These are phyloP conservation scores for Xylota sylvarum DNA, from an alignment of 2,888 invertebrate species.

Conservation along the genomic window DNA sequence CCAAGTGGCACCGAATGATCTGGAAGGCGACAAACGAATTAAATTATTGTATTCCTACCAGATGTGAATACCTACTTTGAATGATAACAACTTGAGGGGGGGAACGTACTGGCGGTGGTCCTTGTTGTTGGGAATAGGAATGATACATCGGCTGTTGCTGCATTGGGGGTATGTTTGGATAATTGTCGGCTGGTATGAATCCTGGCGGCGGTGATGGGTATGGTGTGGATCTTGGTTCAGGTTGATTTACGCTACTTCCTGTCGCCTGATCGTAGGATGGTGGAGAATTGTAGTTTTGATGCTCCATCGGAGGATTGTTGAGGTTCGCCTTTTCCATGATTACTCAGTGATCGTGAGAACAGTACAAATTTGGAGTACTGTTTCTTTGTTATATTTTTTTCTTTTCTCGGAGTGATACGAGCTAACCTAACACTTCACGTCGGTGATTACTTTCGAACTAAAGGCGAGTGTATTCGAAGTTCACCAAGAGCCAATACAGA, in stretches of 20 bases:
- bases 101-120: slow-evolving; percentile 26
- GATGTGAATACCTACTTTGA: slow-evolving; percentile 80
- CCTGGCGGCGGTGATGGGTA: slow-evolving; percentile 70
- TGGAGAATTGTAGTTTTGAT: slow-evolving; percentile 65
- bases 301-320: slow-evolving; percentile 38
- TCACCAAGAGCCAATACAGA: background rate
- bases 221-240: slow-evolving; percentile 26
- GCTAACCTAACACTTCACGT: background rate
- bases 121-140: slow-evolving; percentile 40
- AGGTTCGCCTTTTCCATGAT: slow-evolving; percentile 58
- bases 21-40: slow-evolving; percentile 65
- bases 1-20: slow-evolving; percentile 81
- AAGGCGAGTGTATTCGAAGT: slow-evolving; percentile 24
- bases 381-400: background rate
- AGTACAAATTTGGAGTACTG: background rate
- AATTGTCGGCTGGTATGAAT: slow-evolving; percentile 61
- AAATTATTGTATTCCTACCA: background rate
- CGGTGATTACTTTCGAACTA: slow-evolving; percentile 55
- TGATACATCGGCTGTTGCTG: slow-evolving; percentile 43
- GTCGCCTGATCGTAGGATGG: slow-evolving; percentile 83
- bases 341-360: slow-evolving; percentile 5
- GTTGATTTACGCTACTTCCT: slow-evolving; percentile 29
- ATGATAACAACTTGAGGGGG: slow-evolving; percentile 81
- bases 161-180: slow-evolving; percentile 18
- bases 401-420: background rate